Evolutionary conservation across 2,888 invertebrate genomes (phyloP).

Genomic region (Phortica okadai): DNA sequence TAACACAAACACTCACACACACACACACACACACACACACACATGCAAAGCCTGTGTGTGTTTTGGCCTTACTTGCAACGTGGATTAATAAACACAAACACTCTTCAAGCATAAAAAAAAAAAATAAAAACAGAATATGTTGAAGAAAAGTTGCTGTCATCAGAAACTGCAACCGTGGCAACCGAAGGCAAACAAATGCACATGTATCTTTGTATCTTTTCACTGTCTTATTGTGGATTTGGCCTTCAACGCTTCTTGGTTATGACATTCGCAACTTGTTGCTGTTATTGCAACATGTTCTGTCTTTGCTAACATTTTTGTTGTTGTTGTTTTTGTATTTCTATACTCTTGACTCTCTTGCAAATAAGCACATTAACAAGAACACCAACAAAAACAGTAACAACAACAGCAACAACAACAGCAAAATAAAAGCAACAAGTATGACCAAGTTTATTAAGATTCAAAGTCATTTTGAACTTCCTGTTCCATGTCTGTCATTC

Average conservation of each 20-base stretch:
- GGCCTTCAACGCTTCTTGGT: background rate
- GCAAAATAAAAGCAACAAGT: conserved; percentile 22
- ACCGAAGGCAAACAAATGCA: background rate
- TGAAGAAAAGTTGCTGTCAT: background rate
- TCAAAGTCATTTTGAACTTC: conserved; percentile 43
- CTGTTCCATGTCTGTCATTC: conserved; percentile 36
- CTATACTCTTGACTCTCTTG: background rate
- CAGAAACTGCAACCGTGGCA: background rate
- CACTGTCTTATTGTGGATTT: background rate
- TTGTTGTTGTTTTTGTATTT: background rate
- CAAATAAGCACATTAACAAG: conserved; percentile 13
- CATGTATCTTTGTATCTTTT: background rate
- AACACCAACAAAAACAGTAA: conserved; percentile 35
- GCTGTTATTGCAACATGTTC: background rate
- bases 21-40: background rate
- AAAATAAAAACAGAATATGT: background rate
- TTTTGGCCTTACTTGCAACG: background rate
- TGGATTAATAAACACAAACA: background rate
- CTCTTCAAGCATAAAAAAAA: background rate
- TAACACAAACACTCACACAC: background rate
- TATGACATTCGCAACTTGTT: background rate
- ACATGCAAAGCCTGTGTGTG: background rate
- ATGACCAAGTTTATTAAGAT: conserved; percentile 37
- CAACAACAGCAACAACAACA: conserved; percentile 27
- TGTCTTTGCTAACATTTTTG: background rate